Evolutionary conservation across 2,888 invertebrate species (phyloP).

Genomic region (Eristalinus sepulchralis): DNA sequence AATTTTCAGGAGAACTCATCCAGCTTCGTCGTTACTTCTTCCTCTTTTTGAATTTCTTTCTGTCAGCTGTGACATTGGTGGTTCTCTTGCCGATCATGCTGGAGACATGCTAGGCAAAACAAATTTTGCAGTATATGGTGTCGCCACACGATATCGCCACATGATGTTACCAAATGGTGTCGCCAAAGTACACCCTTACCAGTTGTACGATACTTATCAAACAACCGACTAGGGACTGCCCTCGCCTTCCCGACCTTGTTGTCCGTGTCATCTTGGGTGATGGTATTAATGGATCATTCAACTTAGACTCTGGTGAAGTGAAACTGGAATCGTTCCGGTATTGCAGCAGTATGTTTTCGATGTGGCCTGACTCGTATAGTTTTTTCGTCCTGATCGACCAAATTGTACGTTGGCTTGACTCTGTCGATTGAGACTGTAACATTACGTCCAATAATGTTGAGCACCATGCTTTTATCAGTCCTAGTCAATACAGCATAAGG

Average conservation of each 20-base stretch:
- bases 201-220: not conserved
- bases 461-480: not conserved
- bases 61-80: too few relatives aligned
- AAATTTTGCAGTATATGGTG: not conserved
- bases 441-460: not conserved
- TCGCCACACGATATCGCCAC: too few relatives aligned
- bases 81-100: not conserved
- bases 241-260: not conserved
- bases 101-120: too few relatives aligned
- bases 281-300: not conserved
- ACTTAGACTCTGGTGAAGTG: not conserved
- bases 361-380: not conserved
- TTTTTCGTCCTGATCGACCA: not conserved
- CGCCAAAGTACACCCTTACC: not conserved
- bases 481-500: slow-evolving; percentile 7
- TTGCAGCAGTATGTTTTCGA: not conserved
- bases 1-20: too few relatives aligned
- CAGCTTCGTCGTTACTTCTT: too few relatives aligned
- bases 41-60: too few relatives aligned
- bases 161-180: not conserved
- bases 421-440: slow-evolving; percentile 9
- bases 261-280: not conserved
- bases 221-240: not conserved
- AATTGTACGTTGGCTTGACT: slow-evolving; percentile 12
- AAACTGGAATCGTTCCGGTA: not conserved